A percentile compares a stretch with the other conserved stretches of the same genome.
Conservation (phyloP, 2,888 invertebrate genomes). For the Lymantria monacha region DNA sequence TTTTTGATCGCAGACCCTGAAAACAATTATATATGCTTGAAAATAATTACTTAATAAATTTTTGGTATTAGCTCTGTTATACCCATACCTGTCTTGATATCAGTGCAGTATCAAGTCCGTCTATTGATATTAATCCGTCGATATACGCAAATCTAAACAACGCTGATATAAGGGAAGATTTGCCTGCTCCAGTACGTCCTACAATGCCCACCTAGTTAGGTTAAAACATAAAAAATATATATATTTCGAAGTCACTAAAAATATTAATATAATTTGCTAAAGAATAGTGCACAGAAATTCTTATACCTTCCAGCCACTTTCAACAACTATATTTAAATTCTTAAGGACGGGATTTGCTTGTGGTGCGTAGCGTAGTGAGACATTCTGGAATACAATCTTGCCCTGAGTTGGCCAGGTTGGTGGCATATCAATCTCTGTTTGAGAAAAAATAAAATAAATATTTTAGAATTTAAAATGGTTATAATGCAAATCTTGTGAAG, state of each 20-base stretch:
- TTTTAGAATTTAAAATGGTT: background rate
- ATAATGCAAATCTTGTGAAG: too few species aligned
- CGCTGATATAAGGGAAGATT: constrained; percentile 86
- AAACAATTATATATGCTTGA: constrained; percentile 35
- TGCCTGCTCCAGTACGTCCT: constrained; percentile 89
- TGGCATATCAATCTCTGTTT: constrained; percentile 75
- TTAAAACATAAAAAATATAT: background rate
- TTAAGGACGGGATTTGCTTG: constrained; percentile 84
- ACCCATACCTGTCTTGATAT: constrained; percentile 79
- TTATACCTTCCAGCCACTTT: constrained; percentile 72
- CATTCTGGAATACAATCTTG: constrained; percentile 80
- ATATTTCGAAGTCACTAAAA: too few species aligned
- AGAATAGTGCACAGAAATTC: too few species aligned
- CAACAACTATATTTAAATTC: constrained; percentile 61
- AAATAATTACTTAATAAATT: constrained; percentile 6
- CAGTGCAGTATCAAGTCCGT: constrained; percentile 81
- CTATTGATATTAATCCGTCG: constrained; percentile 84
- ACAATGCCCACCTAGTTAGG: constrained; percentile 81
- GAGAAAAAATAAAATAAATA: constrained; percentile 10
- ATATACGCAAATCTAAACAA: constrained; percentile 86
- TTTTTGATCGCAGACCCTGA: constrained; percentile 82
- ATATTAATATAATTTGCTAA: too few species aligned
- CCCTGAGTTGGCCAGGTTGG: constrained; percentile 85
- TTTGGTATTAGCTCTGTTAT: background rate
- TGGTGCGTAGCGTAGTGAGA: constrained; percentile 84